A percentile compares a stretch with the other conserved stretches of the same genome.
These are phyloP conservation scores for Gymnarchus niloticus DNA, from an alignment of 2,113 vertebrate genomes.

Conservation along the genomic window DNA sequence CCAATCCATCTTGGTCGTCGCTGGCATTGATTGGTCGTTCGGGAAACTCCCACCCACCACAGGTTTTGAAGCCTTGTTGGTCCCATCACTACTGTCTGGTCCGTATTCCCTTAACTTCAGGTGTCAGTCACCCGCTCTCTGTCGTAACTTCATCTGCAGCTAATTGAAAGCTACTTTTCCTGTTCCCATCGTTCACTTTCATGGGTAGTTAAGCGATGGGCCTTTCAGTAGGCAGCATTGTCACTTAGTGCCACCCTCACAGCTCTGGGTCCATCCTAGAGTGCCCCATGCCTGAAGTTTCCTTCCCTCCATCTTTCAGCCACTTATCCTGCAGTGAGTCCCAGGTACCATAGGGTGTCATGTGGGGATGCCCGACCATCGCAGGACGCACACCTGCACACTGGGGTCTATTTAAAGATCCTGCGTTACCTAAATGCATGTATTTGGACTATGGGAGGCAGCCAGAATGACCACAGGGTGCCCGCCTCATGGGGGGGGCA, in stretches of 20 bases:
- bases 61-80: too few species aligned
- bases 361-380: background rate
- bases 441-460: too few species aligned
- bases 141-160: constrained; percentile 1
- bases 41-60: too few species aligned
- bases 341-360: background rate
- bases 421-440: too few species aligned
- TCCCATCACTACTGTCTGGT: too few species aligned
- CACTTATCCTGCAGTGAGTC: background rate
- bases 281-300: background rate
- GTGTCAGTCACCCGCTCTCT: background rate
- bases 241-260: background rate
- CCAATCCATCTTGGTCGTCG: too few species aligned
- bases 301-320: background rate
- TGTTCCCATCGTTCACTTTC: background rate
- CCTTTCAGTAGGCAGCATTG: background rate
- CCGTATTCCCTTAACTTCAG: background rate
- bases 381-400: background rate
- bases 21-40: too few species aligned
- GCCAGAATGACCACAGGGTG: too few species aligned
- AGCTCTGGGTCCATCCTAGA: background rate
- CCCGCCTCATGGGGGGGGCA: too few species aligned
- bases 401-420: too few species aligned
- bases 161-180: background rate
- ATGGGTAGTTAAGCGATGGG: background rate